Conservation (phyloP, 1,140 invertebrate species). For the Macrobrachium nipponense region DNA sequence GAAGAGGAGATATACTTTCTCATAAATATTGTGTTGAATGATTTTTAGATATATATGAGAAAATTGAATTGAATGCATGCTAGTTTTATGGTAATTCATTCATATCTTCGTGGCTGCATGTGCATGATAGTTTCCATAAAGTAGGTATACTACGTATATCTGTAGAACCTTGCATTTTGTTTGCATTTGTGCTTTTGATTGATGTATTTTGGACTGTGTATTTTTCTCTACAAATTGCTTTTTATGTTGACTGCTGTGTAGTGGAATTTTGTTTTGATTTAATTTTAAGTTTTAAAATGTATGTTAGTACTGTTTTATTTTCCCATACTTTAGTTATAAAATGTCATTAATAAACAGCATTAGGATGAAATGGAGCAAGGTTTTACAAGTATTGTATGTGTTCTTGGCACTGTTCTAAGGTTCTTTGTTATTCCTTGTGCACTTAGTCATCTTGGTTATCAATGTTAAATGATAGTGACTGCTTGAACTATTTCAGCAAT, state of each 20-base stretch:
- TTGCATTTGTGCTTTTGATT: background rate
- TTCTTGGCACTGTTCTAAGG: background rate
- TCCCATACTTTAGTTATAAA: no score
- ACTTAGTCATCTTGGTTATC: background rate
- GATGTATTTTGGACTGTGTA: background rate
- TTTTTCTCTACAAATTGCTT: background rate
- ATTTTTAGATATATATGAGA: no score
- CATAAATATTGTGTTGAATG: no score
- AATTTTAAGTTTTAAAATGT: no score
- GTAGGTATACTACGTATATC: conserved; percentile 26
- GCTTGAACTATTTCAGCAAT: conserved; percentile 16
- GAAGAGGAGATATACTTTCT: no score
- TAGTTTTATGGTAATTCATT: no score
- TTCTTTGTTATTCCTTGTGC: conserved; percentile 25
- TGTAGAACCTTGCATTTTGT: conserved; percentile 59
- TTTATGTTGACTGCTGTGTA: background rate
- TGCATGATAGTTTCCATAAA: conserved; percentile 12
- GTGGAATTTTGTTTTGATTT: background rate
- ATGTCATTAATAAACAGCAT: no score
- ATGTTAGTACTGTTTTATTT: no score
- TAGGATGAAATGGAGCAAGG: conserved; percentile 28
- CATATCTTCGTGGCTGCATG: background rate
- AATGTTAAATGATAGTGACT: conserved; percentile 21
- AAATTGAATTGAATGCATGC: no score
- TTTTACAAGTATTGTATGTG: conserved; percentile 27